phyloP scores from a whole-genome alignment of 2,888 invertebrate genomes.

The Oxytorus armatus region DNA sequence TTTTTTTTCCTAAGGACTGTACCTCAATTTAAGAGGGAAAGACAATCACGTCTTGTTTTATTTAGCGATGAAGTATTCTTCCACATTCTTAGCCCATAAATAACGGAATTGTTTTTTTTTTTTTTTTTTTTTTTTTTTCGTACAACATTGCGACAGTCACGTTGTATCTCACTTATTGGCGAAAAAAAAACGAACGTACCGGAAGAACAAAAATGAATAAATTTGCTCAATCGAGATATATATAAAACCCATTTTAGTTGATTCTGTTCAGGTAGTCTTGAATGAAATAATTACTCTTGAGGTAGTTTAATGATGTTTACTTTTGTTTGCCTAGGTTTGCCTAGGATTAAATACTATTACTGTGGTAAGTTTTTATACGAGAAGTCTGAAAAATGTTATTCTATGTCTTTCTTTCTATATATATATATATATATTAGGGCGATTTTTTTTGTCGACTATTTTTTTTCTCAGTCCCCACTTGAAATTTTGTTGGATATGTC shows the following conservation, averaged over 20 bases:
- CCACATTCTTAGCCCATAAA: constrained; percentile 54
- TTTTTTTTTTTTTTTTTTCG: no score
- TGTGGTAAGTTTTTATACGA: constrained; percentile 86
- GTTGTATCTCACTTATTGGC: no score
- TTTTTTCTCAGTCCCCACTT: no score
- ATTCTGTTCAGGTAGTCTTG: constrained; percentile 40
- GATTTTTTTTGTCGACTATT: no score
- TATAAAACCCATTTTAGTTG: constrained; percentile 18
- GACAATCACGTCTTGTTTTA: neutral
- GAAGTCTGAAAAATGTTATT: constrained; percentile 21
- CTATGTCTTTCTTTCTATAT: constrained; percentile 5
- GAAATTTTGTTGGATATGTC: no score
- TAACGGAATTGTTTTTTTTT: no score
- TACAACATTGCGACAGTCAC: no score
- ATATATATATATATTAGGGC: no score
- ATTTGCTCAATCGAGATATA: constrained; percentile 15
- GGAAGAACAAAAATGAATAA: neutral
- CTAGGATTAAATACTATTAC: constrained; percentile 89
- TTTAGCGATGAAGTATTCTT: constrained; percentile 51
- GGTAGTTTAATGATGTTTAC: constrained; percentile 63
- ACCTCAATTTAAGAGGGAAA: neutral
- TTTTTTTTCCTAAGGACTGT: neutral
- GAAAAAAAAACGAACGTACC: no score
- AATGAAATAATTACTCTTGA: constrained; percentile 30
- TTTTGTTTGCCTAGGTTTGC: constrained; percentile 85